Percentiles rank a stretch among this genome's conserved stretches.
Conservation (phyloP, 1,140 invertebrate species). For the Ladona fulva region DNA sequence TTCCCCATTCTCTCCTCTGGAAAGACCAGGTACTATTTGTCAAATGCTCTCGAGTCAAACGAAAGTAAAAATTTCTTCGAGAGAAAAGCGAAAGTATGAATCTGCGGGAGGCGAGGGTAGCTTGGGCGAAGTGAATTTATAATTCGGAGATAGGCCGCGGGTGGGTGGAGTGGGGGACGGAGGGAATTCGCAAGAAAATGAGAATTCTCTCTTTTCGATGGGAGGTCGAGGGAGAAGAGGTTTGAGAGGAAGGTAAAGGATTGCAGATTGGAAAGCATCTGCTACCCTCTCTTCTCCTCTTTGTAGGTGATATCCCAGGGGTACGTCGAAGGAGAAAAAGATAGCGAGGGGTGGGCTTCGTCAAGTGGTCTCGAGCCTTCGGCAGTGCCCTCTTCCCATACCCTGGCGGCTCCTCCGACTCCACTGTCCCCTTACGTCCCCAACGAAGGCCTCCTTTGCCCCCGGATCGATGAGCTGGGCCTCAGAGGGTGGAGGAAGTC, state of each 20-base stretch:
- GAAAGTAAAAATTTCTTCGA: not conserved
- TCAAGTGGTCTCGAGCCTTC: not conserved
- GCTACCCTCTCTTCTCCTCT: not conserved
- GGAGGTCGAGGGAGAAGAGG: not conserved
- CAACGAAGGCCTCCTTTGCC: not conserved
- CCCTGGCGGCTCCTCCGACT: not conserved
- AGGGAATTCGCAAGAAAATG: not conserved
- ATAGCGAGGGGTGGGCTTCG: not conserved
- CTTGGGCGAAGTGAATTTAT: not conserved
- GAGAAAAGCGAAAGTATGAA: not conserved
- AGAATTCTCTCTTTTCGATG: not conserved
- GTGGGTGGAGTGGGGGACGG: not conserved
- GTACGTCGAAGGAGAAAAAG: not conserved
- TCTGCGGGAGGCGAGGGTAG: not conserved
- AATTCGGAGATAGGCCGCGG: not conserved
- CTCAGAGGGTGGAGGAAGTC: not conserved
- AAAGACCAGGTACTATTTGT: not conserved
- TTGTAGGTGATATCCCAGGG: not conserved
- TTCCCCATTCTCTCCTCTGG: not conserved
- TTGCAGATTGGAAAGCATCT: conserved; percentile 3
- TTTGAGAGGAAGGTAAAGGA: not conserved
- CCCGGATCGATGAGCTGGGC: not conserved
- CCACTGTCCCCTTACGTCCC: not conserved
- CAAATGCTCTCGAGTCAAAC: not conserved
- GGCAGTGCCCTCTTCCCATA: not conserved